Evolutionary conservation across 2,113 vertebrate species (phyloP).

Genomic region (Oceanodroma tethys): DNA sequence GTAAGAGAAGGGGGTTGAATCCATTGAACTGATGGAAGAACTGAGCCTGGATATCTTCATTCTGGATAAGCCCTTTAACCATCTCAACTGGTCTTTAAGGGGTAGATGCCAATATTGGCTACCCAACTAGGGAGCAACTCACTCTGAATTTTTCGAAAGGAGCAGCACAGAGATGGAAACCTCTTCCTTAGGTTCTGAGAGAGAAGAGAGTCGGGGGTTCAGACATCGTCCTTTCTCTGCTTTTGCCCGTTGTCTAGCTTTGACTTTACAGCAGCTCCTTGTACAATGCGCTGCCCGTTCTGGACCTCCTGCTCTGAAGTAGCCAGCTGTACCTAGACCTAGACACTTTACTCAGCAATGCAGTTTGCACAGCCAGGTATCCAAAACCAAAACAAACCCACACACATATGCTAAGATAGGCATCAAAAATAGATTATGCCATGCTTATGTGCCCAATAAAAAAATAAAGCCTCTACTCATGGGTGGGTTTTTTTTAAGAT

Average conservation of each 20-base stretch:
- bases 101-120: neutral
- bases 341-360: neutral
- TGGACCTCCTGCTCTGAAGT: neutral
- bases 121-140: neutral
- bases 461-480: neutral
- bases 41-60: neutral
- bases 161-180: neutral
- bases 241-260: neutral
- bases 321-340: neutral
- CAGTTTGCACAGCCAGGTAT: neutral
- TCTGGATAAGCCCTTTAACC: neutral
- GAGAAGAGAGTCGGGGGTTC: neutral
- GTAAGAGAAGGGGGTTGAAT: neutral
- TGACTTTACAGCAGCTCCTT: neutral
- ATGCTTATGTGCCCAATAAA: neutral
- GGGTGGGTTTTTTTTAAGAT: neutral
- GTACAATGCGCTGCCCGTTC: rapidly evolving
- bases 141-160: neutral
- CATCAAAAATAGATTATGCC: neutral
- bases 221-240: neutral
- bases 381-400: neutral
- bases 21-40: neutral
- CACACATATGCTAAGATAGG: neutral
- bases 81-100: neutral
- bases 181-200: neutral